Evolutionary conservation across 2,888 invertebrate species (phyloP).

Genomic region (Phlogophora meticulosa): DNA sequence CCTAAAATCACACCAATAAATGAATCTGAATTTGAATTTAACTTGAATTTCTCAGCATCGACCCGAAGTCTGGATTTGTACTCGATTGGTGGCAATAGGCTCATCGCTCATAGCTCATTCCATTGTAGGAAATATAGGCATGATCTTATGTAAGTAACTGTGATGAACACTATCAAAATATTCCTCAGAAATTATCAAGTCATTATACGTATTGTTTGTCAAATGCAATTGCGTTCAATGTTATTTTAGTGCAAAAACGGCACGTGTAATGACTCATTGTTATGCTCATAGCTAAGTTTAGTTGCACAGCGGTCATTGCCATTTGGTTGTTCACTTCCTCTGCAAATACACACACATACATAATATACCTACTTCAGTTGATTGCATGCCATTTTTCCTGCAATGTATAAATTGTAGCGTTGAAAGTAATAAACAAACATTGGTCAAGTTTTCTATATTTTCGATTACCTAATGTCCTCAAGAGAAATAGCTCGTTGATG

Average conservation of each 20-base stretch:
- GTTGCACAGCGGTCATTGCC: slow-evolving; percentile 47
- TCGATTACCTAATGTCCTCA: too few species aligned
- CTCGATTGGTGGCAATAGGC: too few species aligned
- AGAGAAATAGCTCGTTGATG: too few species aligned
- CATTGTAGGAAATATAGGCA: too few species aligned
- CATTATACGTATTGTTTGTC: slow-evolving; percentile 18
- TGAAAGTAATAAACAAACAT: not conserved
- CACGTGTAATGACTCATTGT: slow-evolving; percentile 66
- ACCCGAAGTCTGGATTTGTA: too few species aligned
- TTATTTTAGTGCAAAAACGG: slow-evolving; percentile 56
- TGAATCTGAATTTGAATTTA: too few species aligned
- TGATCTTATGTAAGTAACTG: too few species aligned
- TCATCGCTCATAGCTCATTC: too few species aligned
- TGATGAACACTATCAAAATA: slow-evolving; percentile 5
- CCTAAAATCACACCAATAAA: too few species aligned
- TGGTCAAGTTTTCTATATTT: not conserved
- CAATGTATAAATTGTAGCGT: not conserved
- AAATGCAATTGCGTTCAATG: slow-evolving; percentile 54
- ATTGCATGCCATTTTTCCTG: slow-evolving; percentile 12
- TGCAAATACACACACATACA: slow-evolving; percentile 6
- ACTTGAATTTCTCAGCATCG: too few species aligned
- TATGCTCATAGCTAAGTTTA: slow-evolving; percentile 26
- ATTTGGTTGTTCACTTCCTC: slow-evolving; percentile 22
- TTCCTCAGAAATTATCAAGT: slow-evolving; percentile 20
- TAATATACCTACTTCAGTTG: not conserved